These are phyloP conservation scores for Lophotriccus pileatus DNA, from an alignment of 2,797 vertebrate species.

Conservation along the genomic window DNA sequence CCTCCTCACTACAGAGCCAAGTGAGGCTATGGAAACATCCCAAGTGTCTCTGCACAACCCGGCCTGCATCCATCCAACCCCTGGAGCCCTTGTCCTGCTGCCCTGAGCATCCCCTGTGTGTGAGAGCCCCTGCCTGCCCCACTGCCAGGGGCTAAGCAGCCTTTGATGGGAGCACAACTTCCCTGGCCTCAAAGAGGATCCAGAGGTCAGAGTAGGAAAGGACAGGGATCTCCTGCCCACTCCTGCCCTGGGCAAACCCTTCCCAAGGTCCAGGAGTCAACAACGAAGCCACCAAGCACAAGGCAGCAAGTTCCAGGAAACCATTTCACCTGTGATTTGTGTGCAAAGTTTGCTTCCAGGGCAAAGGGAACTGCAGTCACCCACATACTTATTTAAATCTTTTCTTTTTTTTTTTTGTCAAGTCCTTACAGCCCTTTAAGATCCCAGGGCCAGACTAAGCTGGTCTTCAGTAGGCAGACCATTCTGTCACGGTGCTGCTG, in stretches of 20 bases:
- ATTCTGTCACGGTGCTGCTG: not conserved
- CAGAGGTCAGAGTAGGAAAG: not conserved
- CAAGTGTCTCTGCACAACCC: not conserved
- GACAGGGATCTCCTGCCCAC: not conserved
- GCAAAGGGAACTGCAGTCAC: not conserved
- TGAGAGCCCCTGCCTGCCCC: not conserved
- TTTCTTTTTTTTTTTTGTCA: not conserved
- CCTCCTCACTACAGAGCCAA: not conserved
- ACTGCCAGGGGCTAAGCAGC: not conserved
- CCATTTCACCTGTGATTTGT: not conserved
- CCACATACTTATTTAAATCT: accelerated
- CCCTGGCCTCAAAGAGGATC: not conserved
- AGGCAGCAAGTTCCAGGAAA: not conserved
- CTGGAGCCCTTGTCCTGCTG: not conserved
- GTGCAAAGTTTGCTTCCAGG: not conserved
- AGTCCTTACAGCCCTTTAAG: not conserved
- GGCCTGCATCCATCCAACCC: not conserved
- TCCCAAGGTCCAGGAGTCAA: not conserved
- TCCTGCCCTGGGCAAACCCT: not conserved
- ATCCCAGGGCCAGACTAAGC: not conserved
- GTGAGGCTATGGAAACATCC: not conserved
- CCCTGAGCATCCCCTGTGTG: accelerated
- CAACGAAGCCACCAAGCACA: not conserved
- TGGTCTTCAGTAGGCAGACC: not conserved
- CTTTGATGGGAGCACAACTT: not conserved